Evolutionary conservation across 2,797 vertebrate genomes (phyloP).

Genomic region (Allenopithecus nigroviridis): DNA sequence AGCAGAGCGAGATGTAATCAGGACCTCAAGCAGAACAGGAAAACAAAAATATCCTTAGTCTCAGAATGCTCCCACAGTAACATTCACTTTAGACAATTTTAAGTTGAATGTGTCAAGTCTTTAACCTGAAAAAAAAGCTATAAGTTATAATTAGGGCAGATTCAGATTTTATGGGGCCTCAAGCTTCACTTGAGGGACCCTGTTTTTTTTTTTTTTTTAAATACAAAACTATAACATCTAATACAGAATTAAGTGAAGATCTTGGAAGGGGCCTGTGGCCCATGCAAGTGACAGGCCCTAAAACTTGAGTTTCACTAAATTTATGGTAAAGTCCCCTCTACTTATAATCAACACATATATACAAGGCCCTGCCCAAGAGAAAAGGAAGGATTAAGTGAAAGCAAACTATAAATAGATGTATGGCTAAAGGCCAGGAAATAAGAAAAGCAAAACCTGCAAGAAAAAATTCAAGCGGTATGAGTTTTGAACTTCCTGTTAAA

Average conservation of each 20-base stretch:
- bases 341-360: neutral
- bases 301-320: neutral
- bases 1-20: neutral
- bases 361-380: neutral
- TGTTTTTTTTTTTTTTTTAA: neutral
- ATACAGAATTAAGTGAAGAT: neutral
- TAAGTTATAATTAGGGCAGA: neutral
- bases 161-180: neutral
- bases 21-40: neutral
- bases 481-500: conserved; percentile 5
- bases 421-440: neutral
- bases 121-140: neutral
- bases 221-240: neutral
- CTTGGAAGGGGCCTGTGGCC: neutral
- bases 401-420: conserved; percentile 12
- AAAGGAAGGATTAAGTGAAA: conserved; percentile 32
- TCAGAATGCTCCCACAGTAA: neutral
- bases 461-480: conserved; percentile 8
- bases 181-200: neutral
- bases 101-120: neutral
- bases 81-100: conserved; percentile 7
- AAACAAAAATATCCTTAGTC: neutral
- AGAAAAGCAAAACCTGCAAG: neutral
- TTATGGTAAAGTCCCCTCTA: neutral
- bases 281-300: neutral